Base-by-base conservation (phyloP, 2,797 vertebrate genomes). In the Cyprinella venusta region DNA sequence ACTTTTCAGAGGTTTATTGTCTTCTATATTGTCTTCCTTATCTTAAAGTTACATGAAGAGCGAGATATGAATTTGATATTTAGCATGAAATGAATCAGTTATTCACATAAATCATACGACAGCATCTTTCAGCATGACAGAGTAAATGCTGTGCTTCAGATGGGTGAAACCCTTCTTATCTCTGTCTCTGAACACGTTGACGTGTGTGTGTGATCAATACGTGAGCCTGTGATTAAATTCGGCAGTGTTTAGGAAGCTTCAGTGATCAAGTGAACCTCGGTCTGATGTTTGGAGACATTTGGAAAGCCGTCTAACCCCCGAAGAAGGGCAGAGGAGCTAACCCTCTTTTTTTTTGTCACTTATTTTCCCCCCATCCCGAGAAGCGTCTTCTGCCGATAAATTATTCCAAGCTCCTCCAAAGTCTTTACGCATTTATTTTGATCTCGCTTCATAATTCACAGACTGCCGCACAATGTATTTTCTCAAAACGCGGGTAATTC, bases 401-500 rank as follows among this genome's bases (percentile, higher is more conserved):
- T 97, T 97, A 96, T 96, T 95, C 95, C 90, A 92, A 93, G 94
- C 91, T 94, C 93, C 95, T 96, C 94, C 91, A 92, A 94, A 95
- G 94, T 94, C 94, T 94, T 95, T 94, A 94, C 94, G 94, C 96
- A 96, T 97, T 97, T 95, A 96, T 95, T 97, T 96, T 97, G 96
- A 97, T 97, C 96, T 95, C 91, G 91, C 93, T 97, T 97, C 96
- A 97, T 97, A 97, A 98, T 98, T 98, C 96, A 97, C 94, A 96
- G 94, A 94, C 95, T 91, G 92, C 94, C 93, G 94, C 94, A 94
- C 95, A 94, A 97, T 98, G 96, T 96, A 96, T 97, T 98, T 97
- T 95, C 95, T 96, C 95, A 96, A 98, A 99, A 98, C 97, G 95
- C 96, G 95, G 96, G 97, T 98, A 97, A 99, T 98, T 98, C 96